phyloP scores from a whole-genome alignment of 2,797 vertebrate genomes.

The Sebastes oblongus region DNA sequence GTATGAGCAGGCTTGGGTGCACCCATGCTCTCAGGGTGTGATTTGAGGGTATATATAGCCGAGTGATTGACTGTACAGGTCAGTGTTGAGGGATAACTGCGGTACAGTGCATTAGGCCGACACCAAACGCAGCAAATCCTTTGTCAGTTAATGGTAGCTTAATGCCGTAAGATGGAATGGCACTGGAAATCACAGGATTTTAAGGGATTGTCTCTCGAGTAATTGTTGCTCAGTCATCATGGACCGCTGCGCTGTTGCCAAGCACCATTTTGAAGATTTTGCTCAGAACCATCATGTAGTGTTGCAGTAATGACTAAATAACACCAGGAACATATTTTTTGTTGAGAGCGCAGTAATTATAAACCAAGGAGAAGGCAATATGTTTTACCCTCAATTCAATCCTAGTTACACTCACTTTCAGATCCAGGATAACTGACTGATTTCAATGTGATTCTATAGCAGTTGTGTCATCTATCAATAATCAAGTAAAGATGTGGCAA shows the following conservation, averaged over 20 bases:
- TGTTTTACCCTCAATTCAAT: not conserved
- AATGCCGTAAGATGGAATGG: conserved; percentile 60
- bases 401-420: not conserved
- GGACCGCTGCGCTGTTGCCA: conserved; percentile 28
- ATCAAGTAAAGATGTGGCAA: not conserved
- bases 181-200: conserved; percentile 62
- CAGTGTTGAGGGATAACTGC: conserved; percentile 47
- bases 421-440: not conserved
- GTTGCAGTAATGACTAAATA: conserved; percentile 7
- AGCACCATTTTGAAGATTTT: conserved; percentile 45
- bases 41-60: conserved; percentile 38
- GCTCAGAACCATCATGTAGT: conserved; percentile 1
- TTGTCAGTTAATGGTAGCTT: conserved; percentile 74
- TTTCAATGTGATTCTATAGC: not conserved
- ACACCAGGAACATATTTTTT: not conserved
- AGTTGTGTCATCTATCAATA: not conserved
- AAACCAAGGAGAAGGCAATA: not conserved
- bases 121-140: conserved; percentile 69
- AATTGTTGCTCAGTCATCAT: conserved; percentile 62
- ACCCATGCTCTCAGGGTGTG: conserved; percentile 12
- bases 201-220: conserved; percentile 69
- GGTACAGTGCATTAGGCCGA: conserved; percentile 60
- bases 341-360: not conserved
- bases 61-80: conserved; percentile 52
- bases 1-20: not conserved